Evolutionary conservation across 2,797 vertebrate species (phyloP), one percentile per base, ranked within the genome.

Genomic region (Zenarchopterus dispar): DNA sequence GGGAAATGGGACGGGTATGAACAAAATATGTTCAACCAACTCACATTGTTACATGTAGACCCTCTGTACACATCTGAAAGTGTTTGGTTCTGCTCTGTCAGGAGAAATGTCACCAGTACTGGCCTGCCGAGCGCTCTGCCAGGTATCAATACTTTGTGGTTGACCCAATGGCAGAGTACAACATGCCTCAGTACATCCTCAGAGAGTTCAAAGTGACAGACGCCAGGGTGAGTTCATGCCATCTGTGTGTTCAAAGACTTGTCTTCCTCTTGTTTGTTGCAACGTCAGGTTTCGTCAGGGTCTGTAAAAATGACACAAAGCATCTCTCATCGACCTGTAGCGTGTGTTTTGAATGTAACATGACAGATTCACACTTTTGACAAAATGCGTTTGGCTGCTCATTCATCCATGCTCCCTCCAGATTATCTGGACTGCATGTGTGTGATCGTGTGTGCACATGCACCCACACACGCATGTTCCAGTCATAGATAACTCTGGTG

Each of bases 41-140:
- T 39, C 3, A 3, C 36, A 13, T 39, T 15, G 11, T 39, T 15
- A 21, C 0, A 55, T 33, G 26, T 41, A 28, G 22, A 7, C 15
- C n/a, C 1, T 17, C n/a, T 44, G 3, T 39, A 39, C 4, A 39
- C 15, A 39, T 6, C 18, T 39, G 23, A 17, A 28, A 11, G 10
- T 1, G 6, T 26, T 18, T 47, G 4, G 56, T 56, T 75, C 65
- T 67, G 11, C 41, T 44, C 43, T 16, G 17, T 8, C 88, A 99
- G 97, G 97, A 99, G 65, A 99, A 99, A 78, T 99, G 97, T 80
- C 97, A 99, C 59, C 97, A 99, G 89, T 98, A 99, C 90, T 99
- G 97, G 97, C 97, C 97, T 0, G 97, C 97, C 0, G 97, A 99
- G 84, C 95, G 97, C 33, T 99, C 97, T 0, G 97, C 97, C 22